phyloP scores from a whole-genome alignment of 2,113 vertebrate genomes.

The Siniperca chuatsi region DNA sequence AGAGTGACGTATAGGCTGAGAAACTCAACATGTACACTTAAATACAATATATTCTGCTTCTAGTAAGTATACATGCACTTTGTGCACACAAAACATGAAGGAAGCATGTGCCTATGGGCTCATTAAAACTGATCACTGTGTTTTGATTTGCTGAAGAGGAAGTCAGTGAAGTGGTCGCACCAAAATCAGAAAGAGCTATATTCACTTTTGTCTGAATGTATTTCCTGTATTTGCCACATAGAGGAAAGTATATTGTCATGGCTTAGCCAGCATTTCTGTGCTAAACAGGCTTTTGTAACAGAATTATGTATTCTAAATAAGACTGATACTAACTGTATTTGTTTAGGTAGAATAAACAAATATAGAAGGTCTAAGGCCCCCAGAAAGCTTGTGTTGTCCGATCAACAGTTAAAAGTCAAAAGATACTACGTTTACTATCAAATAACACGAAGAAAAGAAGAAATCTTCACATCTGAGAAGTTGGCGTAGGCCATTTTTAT shows the following conservation, averaged over 20 bases:
- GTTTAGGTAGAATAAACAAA: too few species aligned
- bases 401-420: neutral
- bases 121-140: neutral
- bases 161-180: neutral
- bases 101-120: neutral
- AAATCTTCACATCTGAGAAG: neutral
- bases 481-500: neutral
- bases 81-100: neutral
- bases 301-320: neutral
- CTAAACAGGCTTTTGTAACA: neutral
- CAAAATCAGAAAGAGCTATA: neutral
- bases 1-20: neutral
- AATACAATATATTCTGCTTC: neutral
- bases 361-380: too few species aligned
- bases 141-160: neutral
- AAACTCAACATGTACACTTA: neutral
- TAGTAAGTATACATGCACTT: neutral
- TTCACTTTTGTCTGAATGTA: neutral
- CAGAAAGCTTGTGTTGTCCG: too few species aligned
- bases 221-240: neutral
- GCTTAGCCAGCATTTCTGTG: neutral
- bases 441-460: neutral
- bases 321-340: neutral
- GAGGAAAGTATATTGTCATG: neutral
- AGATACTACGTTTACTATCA: neutral